These are phyloP conservation scores for Lagorchestes hirsutus DNA, from an alignment of 2,797 vertebrate genomes.

Conservation along the genomic window DNA sequence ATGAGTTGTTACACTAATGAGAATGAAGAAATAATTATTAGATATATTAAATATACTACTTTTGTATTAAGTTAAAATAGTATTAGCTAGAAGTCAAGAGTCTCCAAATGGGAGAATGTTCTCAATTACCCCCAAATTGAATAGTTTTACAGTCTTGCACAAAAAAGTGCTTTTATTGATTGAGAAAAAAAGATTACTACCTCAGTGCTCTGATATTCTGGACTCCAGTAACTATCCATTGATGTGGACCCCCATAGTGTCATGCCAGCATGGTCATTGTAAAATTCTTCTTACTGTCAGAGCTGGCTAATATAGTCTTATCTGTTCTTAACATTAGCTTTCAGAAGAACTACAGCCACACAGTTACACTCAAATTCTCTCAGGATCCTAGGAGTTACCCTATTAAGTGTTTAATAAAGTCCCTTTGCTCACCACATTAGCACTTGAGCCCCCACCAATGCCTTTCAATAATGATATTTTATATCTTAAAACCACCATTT, in stretches of 20 bases:
- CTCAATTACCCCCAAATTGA: background rate
- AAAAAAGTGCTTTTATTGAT: background rate
- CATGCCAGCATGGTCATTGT: no score
- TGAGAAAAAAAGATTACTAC: background rate
- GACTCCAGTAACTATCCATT: no score
- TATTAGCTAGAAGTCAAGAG: background rate
- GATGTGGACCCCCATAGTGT: no score
- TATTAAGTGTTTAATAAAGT: background rate
- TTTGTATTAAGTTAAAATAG: background rate
- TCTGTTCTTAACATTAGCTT: background rate
- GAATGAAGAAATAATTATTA: background rate
- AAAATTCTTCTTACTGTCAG: background rate
- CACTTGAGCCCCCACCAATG: background rate
- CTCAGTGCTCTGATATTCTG: background rate
- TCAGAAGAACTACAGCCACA: background rate
- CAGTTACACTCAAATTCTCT: background rate
- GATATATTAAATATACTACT: background rate
- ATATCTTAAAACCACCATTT: background rate
- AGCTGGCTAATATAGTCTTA: background rate
- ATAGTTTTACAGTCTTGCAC: background rate
- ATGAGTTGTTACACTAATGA: background rate
- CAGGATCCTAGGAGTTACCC: background rate
- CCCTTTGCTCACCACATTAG: background rate
- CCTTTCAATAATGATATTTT: background rate
- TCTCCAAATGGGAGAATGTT: background rate